phyloP scores from a whole-genome alignment of 2,888 invertebrate species.

The Malacosoma neustria region DNA sequence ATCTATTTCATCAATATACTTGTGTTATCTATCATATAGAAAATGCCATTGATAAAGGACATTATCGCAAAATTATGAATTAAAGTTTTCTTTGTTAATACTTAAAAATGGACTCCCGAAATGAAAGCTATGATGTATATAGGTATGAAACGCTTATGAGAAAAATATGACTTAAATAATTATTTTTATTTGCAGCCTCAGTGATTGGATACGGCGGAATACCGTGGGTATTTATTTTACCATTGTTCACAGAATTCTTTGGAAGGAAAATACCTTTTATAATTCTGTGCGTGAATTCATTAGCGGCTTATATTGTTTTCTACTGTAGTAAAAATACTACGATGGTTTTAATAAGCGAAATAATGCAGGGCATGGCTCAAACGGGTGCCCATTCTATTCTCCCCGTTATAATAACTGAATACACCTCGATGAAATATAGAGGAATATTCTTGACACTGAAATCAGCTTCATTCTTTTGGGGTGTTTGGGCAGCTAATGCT shows the following conservation, averaged over 20 bases:
- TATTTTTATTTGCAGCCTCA: conserved; percentile 14
- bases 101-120: too few relatives aligned
- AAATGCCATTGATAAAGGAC: too few relatives aligned
- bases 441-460: conserved; percentile 20
- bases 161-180: too few relatives aligned
- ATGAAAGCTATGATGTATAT: too few relatives aligned
- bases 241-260: conserved; percentile 6
- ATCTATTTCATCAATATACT: too few relatives aligned
- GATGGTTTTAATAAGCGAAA: conserved; percentile 19
- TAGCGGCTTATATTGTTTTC: conserved; percentile 15
- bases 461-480: conserved; percentile 16
- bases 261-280: conserved; percentile 12
- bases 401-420: conserved; percentile 20
- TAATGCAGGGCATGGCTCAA: conserved; percentile 19
- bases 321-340: conserved; percentile 15
- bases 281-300: conserved; percentile 8
- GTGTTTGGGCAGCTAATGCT: conserved; percentile 17
- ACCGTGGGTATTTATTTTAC: conserved; percentile 11
- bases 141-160: too few relatives aligned
- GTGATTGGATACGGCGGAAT: conserved; percentile 11
- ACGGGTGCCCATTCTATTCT: conserved; percentile 10
- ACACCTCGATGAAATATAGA: conserved; percentile 17
- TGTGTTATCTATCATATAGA: too few relatives aligned
- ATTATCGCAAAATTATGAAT: too few relatives aligned
- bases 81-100: too few relatives aligned